Base-by-base conservation (phyloP, 2,888 invertebrate genomes). In the Pedicia rivosa region DNA sequence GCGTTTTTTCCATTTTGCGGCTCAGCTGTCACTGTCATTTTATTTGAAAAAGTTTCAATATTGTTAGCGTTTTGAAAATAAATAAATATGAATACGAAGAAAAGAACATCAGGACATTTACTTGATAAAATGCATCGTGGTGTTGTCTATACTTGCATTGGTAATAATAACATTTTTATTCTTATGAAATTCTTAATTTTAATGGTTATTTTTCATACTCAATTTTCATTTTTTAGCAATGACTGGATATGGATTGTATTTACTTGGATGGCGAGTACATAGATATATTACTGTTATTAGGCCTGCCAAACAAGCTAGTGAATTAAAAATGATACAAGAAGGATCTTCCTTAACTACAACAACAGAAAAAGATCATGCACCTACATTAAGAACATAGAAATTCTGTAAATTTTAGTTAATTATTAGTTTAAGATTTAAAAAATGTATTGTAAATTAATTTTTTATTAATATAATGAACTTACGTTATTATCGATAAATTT, bases 241-340 rank as follows among this genome's bases (percentile, higher is more conserved):
- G 7, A 71, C 72, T 13, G 37, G 66, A 2, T 65, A 62, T 48
- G 70, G 68, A 27, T 56, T 62, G 19, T 54, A 55, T 31, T 44
- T 67, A 30, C 44, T 68, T 10, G 67, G 66, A 22, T 43, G 56
- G 43, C 58, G 66, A 39, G 60, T 58, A 38, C 63, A 66, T 44
- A 52, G 62, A 34, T 68, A 69, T 48, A 59, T 65, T 39, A 63
- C 66, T 1, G 61, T 66, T 8, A 51, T 62, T 12, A 59, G 60
- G 40, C 72, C 72, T 7, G 51, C 59, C 42, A 51, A 52, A 30
- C 54, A 63, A 48, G 45, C 57, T 33, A 50, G 59, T 28, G 62
- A 63, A 36, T 49, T 64, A 22, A 53, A 66, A 48, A 50, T 66
- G 42, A 52, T 70, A 19, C 53, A 59, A 10, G 68, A 69, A 52